Percentiles rank a stretch among this genome's conserved stretches.
These are phyloP conservation scores for Planococcus citri DNA, from an alignment of 1,140 invertebrate species.

Conservation along the genomic window DNA sequence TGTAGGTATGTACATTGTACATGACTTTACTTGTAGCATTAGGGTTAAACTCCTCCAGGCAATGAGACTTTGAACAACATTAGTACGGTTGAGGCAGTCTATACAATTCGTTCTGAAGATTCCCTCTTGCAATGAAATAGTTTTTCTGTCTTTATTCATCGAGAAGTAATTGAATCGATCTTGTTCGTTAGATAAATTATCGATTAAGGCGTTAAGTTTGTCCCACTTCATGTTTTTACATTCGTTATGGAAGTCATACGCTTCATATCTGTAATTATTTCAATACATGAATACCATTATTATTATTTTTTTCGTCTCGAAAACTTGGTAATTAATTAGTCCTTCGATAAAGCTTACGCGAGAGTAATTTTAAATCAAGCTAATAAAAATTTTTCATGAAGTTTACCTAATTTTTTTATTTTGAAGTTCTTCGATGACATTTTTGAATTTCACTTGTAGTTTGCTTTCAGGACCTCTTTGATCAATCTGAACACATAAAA, in stretches of 20 bases:
- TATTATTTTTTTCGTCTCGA: background rate
- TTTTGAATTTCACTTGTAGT: conserved; percentile 66
- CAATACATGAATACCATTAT: too few relatives aligned
- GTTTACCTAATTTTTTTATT: conserved; percentile 20
- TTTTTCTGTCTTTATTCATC: conserved; percentile 55
- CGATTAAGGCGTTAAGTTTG: conserved; percentile 72
- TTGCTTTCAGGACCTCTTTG: conserved; percentile 72
- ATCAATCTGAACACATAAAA: conserved; percentile 58
- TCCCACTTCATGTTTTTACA: conserved; percentile 94
- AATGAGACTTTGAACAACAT: conserved; percentile 95
- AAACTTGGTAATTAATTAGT: too few relatives aligned
- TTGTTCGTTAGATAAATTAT: conserved; percentile 70
- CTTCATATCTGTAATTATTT: conserved; percentile 56
- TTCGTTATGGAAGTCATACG: conserved; percentile 97
- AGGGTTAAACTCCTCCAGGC: conserved; percentile 65
- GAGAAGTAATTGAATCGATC: conserved; percentile 80
- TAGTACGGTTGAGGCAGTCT: conserved; percentile 96
- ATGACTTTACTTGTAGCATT: conserved; percentile 51
- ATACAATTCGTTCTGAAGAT: conserved; percentile 98
- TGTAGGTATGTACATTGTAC: background rate
- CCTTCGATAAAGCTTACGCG: too few relatives aligned
- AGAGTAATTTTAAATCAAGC: too few relatives aligned
- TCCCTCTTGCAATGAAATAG: conserved; percentile 61
- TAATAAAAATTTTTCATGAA: too few relatives aligned
- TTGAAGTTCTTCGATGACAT: conserved; percentile 40